Evolutionary conservation across 2,888 invertebrate species (phyloP).

Genomic region (Emmelina monodactyla): DNA sequence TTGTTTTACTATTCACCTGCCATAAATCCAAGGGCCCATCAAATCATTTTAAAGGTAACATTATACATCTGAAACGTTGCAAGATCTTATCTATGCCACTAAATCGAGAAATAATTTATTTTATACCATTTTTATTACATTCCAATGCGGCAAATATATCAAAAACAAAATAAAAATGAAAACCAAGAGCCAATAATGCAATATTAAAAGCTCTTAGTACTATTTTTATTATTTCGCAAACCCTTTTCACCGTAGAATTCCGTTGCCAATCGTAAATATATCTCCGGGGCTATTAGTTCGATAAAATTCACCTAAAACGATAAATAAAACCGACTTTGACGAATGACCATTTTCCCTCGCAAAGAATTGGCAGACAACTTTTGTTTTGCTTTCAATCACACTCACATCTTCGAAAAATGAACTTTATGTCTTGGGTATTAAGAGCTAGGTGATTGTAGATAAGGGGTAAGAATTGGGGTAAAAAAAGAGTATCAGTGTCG

Average conservation of each 20-base stretch:
- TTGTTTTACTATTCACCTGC: no score
- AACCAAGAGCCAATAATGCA: conserved; percentile 3
- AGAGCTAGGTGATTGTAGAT: neutral
- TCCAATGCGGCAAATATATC: conserved; percentile 3
- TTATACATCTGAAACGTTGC: no score
- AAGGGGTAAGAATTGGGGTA: conserved; percentile 15
- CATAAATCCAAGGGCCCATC: no score
- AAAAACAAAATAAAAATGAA: conserved; percentile 2
- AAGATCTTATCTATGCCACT: no score
- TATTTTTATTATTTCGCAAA: conserved; percentile 17
- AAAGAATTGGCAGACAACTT: conserved; percentile 37
- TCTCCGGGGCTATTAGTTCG: conserved; percentile 61
- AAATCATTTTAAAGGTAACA: no score
- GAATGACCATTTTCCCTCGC: conserved; percentile 56
- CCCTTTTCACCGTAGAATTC: conserved; percentile 49
- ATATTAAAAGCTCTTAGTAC: conserved; percentile 1
- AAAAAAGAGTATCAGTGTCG: conserved; percentile 52
- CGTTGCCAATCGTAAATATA: conserved; percentile 59
- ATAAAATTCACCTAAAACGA: conserved; percentile 65
- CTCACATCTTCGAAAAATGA: neutral
- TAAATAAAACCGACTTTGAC: conserved; percentile 63
- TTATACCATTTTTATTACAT: conserved; percentile 22
- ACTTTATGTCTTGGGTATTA: conserved; percentile 2
- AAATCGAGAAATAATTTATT: no score
- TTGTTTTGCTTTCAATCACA: conserved; percentile 15